Base-by-base conservation (phyloP, 2,797 vertebrate genomes). In the Tapirus indicus region DNA sequence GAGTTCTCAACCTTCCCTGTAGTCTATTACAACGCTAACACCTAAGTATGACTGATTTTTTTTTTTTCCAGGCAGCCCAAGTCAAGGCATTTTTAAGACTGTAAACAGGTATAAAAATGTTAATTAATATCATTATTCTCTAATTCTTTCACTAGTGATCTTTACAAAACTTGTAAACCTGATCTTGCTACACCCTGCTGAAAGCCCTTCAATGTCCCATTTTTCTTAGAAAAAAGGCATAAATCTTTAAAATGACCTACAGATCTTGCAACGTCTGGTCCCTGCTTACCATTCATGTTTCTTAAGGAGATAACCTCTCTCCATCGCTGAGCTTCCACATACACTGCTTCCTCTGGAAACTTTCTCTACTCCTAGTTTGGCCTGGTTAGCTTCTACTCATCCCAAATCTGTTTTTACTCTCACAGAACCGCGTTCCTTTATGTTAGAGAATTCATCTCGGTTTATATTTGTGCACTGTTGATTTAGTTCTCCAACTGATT, bases 111-210 rank as follows among this genome's bases (percentile, higher is more conserved):
- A 88, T 21, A 74, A 85, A 93, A 78, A n/a, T n/a, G 27, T 68
- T 74, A 79, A 5, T 52, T 85, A 91, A 25, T 62, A 38, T 54
- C 6, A 7, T 44, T 60, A 91, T 52, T 82, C 25, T 88, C 16
- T n/a, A 93, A 44, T 27, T 86, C 27, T 68, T 93, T 93, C 89
- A 56, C 41, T 72, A 69, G 8, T 17, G n/a, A 64, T 58, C 66
- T 72, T 89, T 44, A 90, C 11, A 84, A 88, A 96, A 66, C 14
- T 56, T 69, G 58, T 68, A 60, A 86, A 95, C 66, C 21, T 86
- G 38, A 71, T 92, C 60, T 75, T 86, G 52, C 6, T n/a, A 72
- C 25, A 74, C 20, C 2, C 52, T 71, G 25, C 23, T 74, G 54
- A 95, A 87, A 90, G 29, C 3, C 25, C 23, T 86, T 78, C 89